Evolutionary conservation across 2,113 vertebrate genomes (phyloP).

Genomic region (Notothenia coriiceps): DNA sequence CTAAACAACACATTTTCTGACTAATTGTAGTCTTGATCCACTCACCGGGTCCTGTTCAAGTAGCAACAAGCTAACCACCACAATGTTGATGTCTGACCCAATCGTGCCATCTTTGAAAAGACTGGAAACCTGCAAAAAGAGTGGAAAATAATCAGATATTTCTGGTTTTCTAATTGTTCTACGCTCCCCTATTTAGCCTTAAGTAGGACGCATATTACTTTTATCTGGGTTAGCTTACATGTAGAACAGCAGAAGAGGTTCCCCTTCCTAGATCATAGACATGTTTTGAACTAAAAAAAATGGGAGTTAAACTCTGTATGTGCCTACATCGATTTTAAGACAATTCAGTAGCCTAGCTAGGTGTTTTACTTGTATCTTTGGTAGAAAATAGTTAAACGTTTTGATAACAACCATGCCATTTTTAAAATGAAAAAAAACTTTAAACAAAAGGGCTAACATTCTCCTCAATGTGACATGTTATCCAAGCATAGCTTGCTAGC

Average conservation of each 20-base stretch:
- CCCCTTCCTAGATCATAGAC: background rate
- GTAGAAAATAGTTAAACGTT: too few species aligned
- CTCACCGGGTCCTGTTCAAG: constrained; percentile 97
- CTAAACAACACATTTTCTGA: background rate
- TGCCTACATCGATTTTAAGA: background rate
- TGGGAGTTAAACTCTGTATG: background rate
- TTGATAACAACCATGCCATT: too few species aligned
- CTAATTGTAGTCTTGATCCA: constrained; percentile 25
- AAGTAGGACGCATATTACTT: background rate
- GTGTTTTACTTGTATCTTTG: too few species aligned
- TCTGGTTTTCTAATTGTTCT: background rate
- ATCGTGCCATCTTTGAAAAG: constrained; percentile 99
- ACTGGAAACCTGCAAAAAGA: constrained; percentile 90
- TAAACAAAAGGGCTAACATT: too few species aligned
- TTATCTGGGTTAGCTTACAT: background rate
- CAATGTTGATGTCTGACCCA: constrained; percentile 95
- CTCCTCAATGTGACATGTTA: too few species aligned
- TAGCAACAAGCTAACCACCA: constrained; percentile 95
- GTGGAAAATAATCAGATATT: background rate
- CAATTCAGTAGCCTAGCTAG: too few species aligned
- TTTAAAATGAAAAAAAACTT: too few species aligned
- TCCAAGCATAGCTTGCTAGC: too few species aligned
- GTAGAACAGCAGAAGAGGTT: background rate
- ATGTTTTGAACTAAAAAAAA: background rate
- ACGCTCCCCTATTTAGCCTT: background rate